These are phyloP conservation scores for Escarpia spicata DNA, from an alignment of 2,888 invertebrate species.

Conservation along the genomic window DNA sequence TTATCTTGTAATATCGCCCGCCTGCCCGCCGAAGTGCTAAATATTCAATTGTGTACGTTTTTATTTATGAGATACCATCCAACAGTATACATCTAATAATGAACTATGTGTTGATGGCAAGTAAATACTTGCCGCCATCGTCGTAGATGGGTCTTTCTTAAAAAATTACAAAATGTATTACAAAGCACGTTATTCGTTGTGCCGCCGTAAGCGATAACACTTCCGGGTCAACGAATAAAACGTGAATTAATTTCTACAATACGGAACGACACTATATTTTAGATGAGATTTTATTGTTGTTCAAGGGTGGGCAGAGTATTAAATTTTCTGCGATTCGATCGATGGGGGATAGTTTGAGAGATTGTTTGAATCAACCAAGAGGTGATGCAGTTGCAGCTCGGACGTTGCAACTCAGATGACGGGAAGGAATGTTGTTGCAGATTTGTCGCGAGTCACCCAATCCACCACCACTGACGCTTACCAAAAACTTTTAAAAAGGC, in stretches of 20 bases:
- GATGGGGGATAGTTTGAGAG: too few species aligned
- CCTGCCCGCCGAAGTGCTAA: neutral
- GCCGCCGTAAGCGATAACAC: neutral
- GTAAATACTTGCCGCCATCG: neutral
- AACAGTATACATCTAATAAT: neutral
- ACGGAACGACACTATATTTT: neutral
- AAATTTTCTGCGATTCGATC: too few species aligned
- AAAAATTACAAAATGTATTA: neutral
- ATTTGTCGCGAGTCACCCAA: too few species aligned
- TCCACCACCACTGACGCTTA: too few species aligned
- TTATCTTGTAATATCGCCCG: neutral
- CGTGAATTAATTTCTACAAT: neutral
- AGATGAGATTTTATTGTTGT: too few species aligned
- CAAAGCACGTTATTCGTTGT: neutral
- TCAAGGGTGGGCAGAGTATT: too few species aligned
- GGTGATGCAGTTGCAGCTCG: too few species aligned
- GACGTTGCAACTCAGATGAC: too few species aligned
- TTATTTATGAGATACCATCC: neutral
- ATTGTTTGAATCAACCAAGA: too few species aligned
- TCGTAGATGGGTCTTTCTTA: neutral
- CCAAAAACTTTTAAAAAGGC: too few species aligned
- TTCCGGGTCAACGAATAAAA: conserved; percentile 6
- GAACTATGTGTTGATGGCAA: neutral
- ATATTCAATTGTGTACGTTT: neutral
- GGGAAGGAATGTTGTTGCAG: too few species aligned